Evolutionary conservation across 1,140 invertebrate genomes (phyloP), one percentile per base, ranked within the genome.

Genomic region (Ganaspis sp.): DNA sequence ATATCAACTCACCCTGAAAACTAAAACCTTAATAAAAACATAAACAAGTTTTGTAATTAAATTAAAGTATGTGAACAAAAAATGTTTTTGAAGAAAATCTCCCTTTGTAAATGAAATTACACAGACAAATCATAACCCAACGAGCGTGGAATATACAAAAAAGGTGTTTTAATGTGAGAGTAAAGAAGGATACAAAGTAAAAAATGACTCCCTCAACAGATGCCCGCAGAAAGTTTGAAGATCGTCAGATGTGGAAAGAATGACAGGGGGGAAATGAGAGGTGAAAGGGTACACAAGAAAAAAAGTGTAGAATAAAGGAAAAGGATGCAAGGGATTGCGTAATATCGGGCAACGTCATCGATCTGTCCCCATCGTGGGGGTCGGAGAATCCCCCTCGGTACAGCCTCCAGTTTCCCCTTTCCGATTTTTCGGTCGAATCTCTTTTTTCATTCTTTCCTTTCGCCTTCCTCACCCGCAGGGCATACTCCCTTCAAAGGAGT

Each of bases 261-360:
- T 73, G 74, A 75, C 26, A 70, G 17, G 12, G 11, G n/a, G 42
- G n/a, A 11, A 17, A 17, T 17, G 1, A 26, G 17, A 53, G 19
- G 29, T 42, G 17, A 40, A 42, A 74, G 71, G 40, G n/a, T 26
- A 53, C 53, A 37, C 54, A 81, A 70, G 40, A 38, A 73, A 72
- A 58, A 71, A 29, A 64, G 12, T 64, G 12, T 26, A 29, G 58
- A 64, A 64, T 64, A 69, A 78, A 79, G 80, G 79, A 83, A 85
- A 81, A 81, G 76, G 74, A 81, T 80, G 81, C 79, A 88, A 87
- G 88, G 88, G 89, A 87, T 88, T 89, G 84, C 76, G 83, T 84
- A 88, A 87, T 85, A 84, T 84, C 72, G 77, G 76, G 76, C 81
- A 81, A 85, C 87, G 81, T 82, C 79, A 84, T 83, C 80, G 84